Evolutionary conservation across 1,140 invertebrate genomes (phyloP), one percentile per base, ranked within the genome.

Genomic region (Hyles euphorbiae): DNA sequence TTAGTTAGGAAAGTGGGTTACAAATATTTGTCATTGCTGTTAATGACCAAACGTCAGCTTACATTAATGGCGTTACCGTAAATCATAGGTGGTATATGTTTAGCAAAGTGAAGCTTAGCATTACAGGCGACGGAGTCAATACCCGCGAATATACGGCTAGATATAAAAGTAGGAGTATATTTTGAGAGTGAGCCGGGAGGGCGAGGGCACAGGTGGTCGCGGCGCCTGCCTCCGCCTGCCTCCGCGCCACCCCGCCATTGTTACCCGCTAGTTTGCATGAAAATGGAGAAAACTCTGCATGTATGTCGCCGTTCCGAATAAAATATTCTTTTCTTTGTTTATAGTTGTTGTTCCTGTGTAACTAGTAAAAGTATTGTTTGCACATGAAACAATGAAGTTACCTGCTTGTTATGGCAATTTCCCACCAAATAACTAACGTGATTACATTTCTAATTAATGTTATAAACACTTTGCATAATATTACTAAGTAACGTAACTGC

Each of bases 291-390:
- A 84, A 84, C 71, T 81, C 73, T 77, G 72, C 73, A 73, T 83
- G 76, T 81, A 71, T 83, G 79, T 79, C 81, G 79, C 71, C 74
- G 68, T 74, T 76, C 73, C 67, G 73, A 79, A 83, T 83, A 82
- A 84, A 84, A 81, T 83, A 84, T 80, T 81, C 61, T 77, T 81
- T 78, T 82, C 76, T 78, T 78, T 83, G 68, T 81, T 75, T 72
- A 71, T 62, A 70, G 48, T 61, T 58, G 61, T 73, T 77, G 67
- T 79, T 71, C 68, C 74, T 76, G 66, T 65, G 70, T 67, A 76
- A 78, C 61, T 80, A 60, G 72, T 74, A 77, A 76, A 72, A 74
- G 68, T 81, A 81, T 81, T 79, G 74, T 79, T 71, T 71, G 60
- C 60, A 44, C 45, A 70, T 56, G 69, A 74, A 76, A 76, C 69